Evolutionary conservation across 2,113 vertebrate genomes (phyloP).

Genomic region (Scalopus aquaticus): DNA sequence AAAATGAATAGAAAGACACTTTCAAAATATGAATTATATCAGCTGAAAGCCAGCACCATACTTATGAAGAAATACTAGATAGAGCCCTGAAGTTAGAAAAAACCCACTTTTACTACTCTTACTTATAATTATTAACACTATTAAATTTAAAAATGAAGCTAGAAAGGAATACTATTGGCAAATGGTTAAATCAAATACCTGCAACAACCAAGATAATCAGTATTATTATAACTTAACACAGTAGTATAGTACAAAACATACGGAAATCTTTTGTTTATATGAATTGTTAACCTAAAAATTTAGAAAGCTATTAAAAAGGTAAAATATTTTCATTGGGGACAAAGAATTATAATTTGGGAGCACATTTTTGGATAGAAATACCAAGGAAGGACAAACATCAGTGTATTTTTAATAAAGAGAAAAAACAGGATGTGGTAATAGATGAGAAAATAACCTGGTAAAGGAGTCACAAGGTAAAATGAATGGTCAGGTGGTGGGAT

Average conservation of each 20-base stretch:
- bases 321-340: no score
- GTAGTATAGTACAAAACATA: not conserved
- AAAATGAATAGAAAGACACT: not conserved
- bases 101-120: not conserved
- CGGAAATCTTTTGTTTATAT: slow-evolving; percentile 5
- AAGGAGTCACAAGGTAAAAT: not conserved
- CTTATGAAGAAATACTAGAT: not conserved
- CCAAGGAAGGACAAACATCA: not conserved
- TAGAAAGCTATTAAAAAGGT: no score
- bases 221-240: not conserved
- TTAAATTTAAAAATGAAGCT: not conserved
- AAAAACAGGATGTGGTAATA: not conserved
- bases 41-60: not conserved
- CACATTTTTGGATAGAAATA: no score
- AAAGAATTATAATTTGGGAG: no score
- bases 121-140: not conserved
- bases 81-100: not conserved
- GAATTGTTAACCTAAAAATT: no score
- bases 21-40: not conserved
- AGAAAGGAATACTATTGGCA: not conserved
- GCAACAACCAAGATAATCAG: not conserved
- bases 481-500: not conserved
- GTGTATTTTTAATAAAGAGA: not conserved
- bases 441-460: not conserved
- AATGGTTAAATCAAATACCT: not conserved